Evolutionary conservation across 2,797 vertebrate genomes (phyloP), one percentile per base, ranked within the genome.

Genomic region (Molossus molossus): DNA sequence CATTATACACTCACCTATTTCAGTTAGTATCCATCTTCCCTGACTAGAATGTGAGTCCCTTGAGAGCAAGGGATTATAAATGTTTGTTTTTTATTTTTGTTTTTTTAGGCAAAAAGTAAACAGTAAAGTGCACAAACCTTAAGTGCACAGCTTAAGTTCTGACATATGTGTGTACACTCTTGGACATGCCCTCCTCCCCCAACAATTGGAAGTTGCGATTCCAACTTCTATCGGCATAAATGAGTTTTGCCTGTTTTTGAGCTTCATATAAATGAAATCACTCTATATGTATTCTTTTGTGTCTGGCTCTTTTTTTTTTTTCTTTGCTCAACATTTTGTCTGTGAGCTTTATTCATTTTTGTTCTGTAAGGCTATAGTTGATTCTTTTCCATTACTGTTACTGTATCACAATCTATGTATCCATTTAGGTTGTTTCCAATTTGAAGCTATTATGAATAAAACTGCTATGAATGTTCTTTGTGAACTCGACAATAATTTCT

Each of bases 401-500:
- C 73, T 87, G 6, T 60, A 45, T 55, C 88, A 80, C 76, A 84
- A 40, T 85, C 48, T 81, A 15, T 90, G 62, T 90, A 90, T 67
- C 37, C 62, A 53, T 77, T 85, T 87, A 76, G 13, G 17, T 92
- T 76, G 67, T 90, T 95, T 95, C 79, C 58, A 83, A 55, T 69
- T 72, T 75, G 37, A 57, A 18, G 9, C n/a, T 72, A 79, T 93
- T 89, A 89, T 84, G 72, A 92, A 72, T 86, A 91, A 87, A 95
- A 62, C 62, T 37, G 6, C 69, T 73, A 21, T 45, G 73, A 87
- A 57, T 33, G 55, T 69, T 92, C 50, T 77, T 90, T 58, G 53
- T 88, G 60, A 85, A 50, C 21, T 45, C 27, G 67, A 64, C 53
- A 45, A 33, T 48, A 53, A 84, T 79, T 82, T 80, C 37, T 84